These are phyloP conservation scores for Xenentodon cancila DNA, from an alignment of 2,797 vertebrate genomes.

Conservation along the genomic window DNA sequence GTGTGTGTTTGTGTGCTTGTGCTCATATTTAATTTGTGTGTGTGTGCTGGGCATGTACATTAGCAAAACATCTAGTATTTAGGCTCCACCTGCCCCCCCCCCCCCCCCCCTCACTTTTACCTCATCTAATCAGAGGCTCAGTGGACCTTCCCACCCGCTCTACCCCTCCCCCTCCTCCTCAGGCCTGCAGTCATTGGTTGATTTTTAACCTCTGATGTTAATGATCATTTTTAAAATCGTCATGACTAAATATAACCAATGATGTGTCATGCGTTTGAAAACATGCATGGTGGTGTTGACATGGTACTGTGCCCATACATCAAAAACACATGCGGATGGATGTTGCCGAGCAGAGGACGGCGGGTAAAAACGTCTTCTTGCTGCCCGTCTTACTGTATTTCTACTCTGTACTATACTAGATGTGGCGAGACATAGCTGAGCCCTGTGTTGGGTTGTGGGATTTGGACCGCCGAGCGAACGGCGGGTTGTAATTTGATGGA, in stretches of 20 bases:
- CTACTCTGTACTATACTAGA: constrained; percentile 55
- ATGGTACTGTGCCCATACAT: constrained; percentile 68
- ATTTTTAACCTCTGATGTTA: constrained; percentile 49
- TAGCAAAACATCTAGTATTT: constrained; percentile 60
- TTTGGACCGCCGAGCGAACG: constrained; percentile 17
- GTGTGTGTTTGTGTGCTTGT: constrained; percentile 6
- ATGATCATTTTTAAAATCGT: constrained; percentile 37
- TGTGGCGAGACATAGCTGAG: constrained; percentile 43
- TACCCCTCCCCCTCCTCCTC: constrained; percentile 9
- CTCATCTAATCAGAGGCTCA: constrained; percentile 54
- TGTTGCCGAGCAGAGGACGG: constrained; percentile 8
- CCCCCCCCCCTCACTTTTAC: constrained; percentile 23
- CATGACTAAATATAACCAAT: constrained; percentile 59
- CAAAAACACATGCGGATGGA: not conserved
- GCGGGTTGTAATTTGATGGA: constrained; percentile 30
- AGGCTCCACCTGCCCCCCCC: constrained; percentile 19
- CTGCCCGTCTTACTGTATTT: constrained; percentile 32
- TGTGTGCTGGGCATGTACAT: constrained; percentile 69
- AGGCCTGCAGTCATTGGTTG: constrained; percentile 62
- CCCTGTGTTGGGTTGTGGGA: constrained; percentile 22
- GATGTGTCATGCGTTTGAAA: constrained; percentile 63
- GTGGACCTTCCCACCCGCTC: constrained; percentile 22
- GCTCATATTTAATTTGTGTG: constrained; percentile 14
- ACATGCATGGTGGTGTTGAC: constrained; percentile 73
- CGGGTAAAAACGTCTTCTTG: constrained; percentile 1